Evolutionary conservation across 1,140 invertebrate genomes (phyloP).

Genomic region (Oryzaephilus surinamensis): DNA sequence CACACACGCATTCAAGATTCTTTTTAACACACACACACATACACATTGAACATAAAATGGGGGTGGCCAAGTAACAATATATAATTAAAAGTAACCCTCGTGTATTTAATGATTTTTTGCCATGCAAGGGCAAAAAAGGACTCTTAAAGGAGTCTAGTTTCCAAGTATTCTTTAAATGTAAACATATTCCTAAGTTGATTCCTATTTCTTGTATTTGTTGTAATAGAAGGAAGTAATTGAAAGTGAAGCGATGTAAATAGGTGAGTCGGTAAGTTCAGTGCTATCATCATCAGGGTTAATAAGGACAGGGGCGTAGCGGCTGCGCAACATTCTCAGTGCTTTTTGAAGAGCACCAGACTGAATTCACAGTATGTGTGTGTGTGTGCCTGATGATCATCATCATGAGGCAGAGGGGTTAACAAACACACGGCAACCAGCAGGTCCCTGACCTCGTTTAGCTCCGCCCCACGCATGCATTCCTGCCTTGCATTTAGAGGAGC

Average conservation of each 20-base stretch:
- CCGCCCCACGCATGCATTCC: conserved; percentile 24
- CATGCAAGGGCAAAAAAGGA: too few species aligned
- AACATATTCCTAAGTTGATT: too few species aligned
- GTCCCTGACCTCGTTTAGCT: conserved; percentile 30
- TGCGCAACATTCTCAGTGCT: neutral
- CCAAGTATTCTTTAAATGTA: too few species aligned
- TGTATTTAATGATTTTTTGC: too few species aligned
- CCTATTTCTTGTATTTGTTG: too few species aligned
- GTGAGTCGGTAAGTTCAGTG: conserved; percentile 7
- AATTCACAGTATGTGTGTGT: conserved; percentile 9
- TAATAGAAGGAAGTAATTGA: conserved; percentile 10
- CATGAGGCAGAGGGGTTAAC: conserved; percentile 5
- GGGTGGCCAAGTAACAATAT: too few species aligned
- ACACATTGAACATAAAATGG: too few species aligned
- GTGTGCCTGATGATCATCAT: conserved; percentile 5
- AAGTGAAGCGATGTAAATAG: conserved; percentile 11
- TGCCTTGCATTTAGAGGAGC: conserved; percentile 10
- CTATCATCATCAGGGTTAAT: conserved; percentile 4
- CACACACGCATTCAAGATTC: too few species aligned
- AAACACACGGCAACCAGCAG: conserved; percentile 15
- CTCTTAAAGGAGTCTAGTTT: too few species aligned
- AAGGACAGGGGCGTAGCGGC: neutral
- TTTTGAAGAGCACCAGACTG: neutral
- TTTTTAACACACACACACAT: neutral
- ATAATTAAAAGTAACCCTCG: conserved; percentile 1